Percentiles rank a stretch among this genome's conserved stretches.
phyloP scores from a whole-genome alignment of 2,113 vertebrate genomes.

The Rutilus rutilus region DNA sequence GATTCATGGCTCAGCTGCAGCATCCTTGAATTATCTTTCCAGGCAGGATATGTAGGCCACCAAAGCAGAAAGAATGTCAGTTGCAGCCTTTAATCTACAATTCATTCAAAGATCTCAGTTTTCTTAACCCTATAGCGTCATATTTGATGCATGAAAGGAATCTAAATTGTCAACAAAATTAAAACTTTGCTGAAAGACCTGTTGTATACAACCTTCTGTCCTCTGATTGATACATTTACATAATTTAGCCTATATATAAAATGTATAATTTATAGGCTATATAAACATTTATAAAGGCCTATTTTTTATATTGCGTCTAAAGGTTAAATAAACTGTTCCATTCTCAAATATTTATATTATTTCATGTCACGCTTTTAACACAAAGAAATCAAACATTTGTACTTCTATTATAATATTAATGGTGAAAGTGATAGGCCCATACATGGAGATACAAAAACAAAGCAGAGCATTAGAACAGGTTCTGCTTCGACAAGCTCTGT shows the following conservation, averaged over 20 bases:
- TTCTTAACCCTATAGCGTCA: background rate
- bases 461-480: background rate
- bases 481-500: background rate
- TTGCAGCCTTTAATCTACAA: background rate
- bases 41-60: slow-evolving; percentile 8
- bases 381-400: background rate
- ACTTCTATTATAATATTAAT: background rate
- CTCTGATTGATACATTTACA: background rate
- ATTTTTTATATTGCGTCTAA: no score
- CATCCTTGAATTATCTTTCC: slow-evolving; percentile 41
- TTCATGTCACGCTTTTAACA: background rate
- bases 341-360: background rate
- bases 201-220: background rate
- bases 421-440: background rate
- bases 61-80: background rate
- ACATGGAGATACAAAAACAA: background rate
- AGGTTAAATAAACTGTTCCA: no score
- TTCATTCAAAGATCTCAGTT: background rate
- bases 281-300: no score
- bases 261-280: no score
- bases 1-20: slow-evolving; percentile 40
- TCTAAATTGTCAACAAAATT: no score
- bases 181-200: background rate
- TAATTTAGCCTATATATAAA: no score
- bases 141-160: background rate